Percentiles rank a stretch among this genome's conserved stretches.
phyloP scores from a whole-genome alignment of 2,888 invertebrate genomes.

The Ormyrus rosae region DNA sequence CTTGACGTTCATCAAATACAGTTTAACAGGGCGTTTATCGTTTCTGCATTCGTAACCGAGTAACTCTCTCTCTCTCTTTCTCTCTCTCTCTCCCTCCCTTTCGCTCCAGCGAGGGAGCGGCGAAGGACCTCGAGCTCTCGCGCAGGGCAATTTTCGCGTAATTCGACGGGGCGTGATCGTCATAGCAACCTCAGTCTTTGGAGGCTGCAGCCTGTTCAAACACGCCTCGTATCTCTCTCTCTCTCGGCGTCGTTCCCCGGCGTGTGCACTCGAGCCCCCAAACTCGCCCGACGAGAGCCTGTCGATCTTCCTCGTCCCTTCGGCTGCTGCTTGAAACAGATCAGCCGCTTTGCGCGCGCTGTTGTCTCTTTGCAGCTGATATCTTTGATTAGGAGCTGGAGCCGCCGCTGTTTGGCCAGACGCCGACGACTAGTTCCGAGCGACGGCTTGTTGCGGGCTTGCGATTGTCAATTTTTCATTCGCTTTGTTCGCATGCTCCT shows the following conservation, averaged over 20 bases:
- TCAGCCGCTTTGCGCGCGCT: slow-evolving; percentile 13
- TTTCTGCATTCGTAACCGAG: slow-evolving; percentile 65
- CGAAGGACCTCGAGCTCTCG: slow-evolving; percentile 26
- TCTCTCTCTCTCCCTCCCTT: too few relatives aligned
- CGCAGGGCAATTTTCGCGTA: slow-evolving; percentile 73
- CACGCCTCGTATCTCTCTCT: slow-evolving; percentile 70
- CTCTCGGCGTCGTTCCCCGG: slow-evolving; percentile 41
- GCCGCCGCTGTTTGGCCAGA: too few relatives aligned
- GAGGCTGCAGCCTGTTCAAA: slow-evolving; percentile 74
- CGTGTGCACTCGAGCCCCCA: slow-evolving; percentile 50
- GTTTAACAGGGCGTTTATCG: slow-evolving; percentile 71
- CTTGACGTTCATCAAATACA: slow-evolving; percentile 68
- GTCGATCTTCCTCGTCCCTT: not conserved
- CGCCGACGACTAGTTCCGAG: too few relatives aligned
- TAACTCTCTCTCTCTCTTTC: not conserved
- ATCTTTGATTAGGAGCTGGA: slow-evolving; percentile 16
- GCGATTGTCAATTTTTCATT: too few relatives aligned
- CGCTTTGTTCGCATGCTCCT: too few relatives aligned
- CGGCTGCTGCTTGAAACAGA: not conserved
- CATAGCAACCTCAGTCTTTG: slow-evolving; percentile 73
- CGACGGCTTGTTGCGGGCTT: too few relatives aligned
- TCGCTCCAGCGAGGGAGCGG: slow-evolving; percentile 47
- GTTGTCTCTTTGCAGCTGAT: slow-evolving; percentile 15
- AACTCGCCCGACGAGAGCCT: not conserved
- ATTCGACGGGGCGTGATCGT: slow-evolving; percentile 75